phyloP scores from a whole-genome alignment of 2,888 invertebrate species.

The Caenorhabditis uteleia region DNA sequence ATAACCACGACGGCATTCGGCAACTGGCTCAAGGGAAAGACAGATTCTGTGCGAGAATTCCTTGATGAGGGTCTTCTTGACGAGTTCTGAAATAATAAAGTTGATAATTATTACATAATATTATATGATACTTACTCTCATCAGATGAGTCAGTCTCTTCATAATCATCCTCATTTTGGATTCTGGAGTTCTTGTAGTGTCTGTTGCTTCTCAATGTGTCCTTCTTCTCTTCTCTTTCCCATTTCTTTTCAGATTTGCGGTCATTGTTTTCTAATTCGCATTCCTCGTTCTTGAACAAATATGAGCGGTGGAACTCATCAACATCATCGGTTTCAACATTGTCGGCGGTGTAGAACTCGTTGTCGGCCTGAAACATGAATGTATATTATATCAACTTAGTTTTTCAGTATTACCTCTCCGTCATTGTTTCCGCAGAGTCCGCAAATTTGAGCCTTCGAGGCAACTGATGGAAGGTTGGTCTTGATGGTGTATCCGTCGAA shows the following conservation, averaged over 20 bases:
- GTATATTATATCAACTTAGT: background rate
- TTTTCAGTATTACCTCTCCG: slow-evolving; percentile 51
- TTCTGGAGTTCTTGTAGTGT: background rate
- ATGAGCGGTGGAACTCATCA: slow-evolving; percentile 63
- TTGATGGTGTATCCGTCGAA: slow-evolving; percentile 60
- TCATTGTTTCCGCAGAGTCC: slow-evolving; percentile 68
- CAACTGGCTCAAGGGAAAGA: slow-evolving; percentile 60
- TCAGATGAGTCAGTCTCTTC: background rate
- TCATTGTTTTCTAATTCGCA: slow-evolving; percentile 33
- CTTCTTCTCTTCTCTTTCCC: slow-evolving; percentile 15
- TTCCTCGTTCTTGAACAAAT: slow-evolving; percentile 44
- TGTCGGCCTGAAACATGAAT: slow-evolving; percentile 22
- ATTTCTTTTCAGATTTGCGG: slow-evolving; percentile 16
- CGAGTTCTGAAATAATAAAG: slow-evolving; percentile 44
- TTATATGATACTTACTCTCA: too few relatives aligned
- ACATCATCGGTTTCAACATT: slow-evolving; percentile 54
- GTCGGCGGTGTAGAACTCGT: slow-evolving; percentile 58
- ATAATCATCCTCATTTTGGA: background rate
- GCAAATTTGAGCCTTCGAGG: slow-evolving; percentile 55
- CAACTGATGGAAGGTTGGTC: slow-evolving; percentile 42
- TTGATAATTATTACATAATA: background rate
- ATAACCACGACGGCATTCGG: slow-evolving; percentile 48
- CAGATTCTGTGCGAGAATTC: slow-evolving; percentile 61
- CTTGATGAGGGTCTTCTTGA: slow-evolving; percentile 50
- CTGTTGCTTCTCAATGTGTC: too few relatives aligned